Conservation (phyloP, 2,888 invertebrate species). For the Tridacna crocea region DNA sequence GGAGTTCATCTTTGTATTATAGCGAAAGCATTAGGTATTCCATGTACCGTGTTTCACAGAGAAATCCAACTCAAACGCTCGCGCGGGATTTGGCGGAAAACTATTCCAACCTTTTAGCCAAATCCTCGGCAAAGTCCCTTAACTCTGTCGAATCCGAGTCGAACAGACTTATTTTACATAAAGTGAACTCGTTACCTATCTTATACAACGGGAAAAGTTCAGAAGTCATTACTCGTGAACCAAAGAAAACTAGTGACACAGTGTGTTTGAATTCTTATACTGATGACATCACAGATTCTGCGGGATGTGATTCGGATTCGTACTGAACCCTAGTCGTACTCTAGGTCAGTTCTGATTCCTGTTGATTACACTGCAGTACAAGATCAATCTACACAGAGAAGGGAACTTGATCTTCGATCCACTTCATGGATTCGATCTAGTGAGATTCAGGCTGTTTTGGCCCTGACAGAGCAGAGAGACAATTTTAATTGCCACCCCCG, state of each 20-base stretch:
- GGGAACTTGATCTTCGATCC: background rate
- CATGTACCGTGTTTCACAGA: slow-evolving; percentile 13
- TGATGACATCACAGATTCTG: slow-evolving; percentile 18
- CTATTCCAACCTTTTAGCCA: slow-evolving; percentile 13
- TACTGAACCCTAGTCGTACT: background rate
- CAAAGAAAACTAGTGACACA: background rate
- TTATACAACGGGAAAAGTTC: background rate
- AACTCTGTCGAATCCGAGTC: slow-evolving; percentile 5
- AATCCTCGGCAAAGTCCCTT: background rate
- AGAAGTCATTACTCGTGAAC: slow-evolving; percentile 5
- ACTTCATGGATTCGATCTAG: background rate
- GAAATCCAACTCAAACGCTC: slow-evolving; percentile 20
- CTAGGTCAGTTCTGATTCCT: background rate
- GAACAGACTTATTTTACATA: slow-evolving; percentile 12
- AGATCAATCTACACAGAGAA: background rate
- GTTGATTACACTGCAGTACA: background rate
- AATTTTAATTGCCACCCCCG: background rate
- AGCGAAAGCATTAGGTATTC: slow-evolving; percentile 17
- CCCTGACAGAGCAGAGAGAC: background rate
- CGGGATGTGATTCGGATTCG: slow-evolving; percentile 21
- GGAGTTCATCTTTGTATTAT: slow-evolving; percentile 4
- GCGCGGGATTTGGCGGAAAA: slow-evolving; percentile 11
- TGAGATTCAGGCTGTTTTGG: background rate
- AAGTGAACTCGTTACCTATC: background rate
- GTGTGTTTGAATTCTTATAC: slow-evolving; percentile 1